Base-by-base conservation (phyloP, 2,888 invertebrate genomes). In the Tenthredo scrophulariae region DNA sequence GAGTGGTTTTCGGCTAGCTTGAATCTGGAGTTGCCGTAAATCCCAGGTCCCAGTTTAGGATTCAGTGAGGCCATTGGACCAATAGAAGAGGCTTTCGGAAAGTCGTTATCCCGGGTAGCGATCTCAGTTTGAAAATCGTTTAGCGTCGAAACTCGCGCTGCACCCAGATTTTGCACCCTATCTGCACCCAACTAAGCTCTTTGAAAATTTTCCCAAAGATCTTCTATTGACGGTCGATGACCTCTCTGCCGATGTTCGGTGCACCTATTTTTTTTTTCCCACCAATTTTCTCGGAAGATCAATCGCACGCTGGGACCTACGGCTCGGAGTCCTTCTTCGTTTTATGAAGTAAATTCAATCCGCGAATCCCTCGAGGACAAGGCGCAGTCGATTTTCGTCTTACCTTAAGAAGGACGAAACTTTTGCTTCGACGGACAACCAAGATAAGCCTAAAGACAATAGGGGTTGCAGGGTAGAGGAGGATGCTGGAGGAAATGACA, bases 381-480 rank as follows among this genome's bases (percentile, higher is more conserved):
- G 37, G 29, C 46, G 29, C 79, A 26, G 79, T 22, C 22, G 79
- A 80, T 80, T 58, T 58, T 46, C 15, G 22, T 26, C 43, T 18
- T 13, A 26, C 18, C 29, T 18, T 15, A 7, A n/a, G 4, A 46
- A 7, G 43, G 83, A 83, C 83, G 67, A 83, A 83, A 83, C 83
- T 83, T 83, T 83, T 50, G 46, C 83, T 40, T 46, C 83, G 46
- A 33, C 65, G 18, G 67, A 67, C 83, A 80, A 54, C 82, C 72
- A 72, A 86, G 87, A 88, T 88, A 90, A 91, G 90, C 90, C 89
- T 87, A 88, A 90, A 90, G 90, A 91, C 91, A 91, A 91, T 90
- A 88, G 91, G 91, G 86, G 83, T 46, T 67, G 46, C 83, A 50
- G 29, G 80, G 37, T 67, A 29, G n/a, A 54, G 37, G 4, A 82